phyloP scores from a whole-genome alignment of 2,113 vertebrate genomes.

The Brienomyrus brachyistius region DNA sequence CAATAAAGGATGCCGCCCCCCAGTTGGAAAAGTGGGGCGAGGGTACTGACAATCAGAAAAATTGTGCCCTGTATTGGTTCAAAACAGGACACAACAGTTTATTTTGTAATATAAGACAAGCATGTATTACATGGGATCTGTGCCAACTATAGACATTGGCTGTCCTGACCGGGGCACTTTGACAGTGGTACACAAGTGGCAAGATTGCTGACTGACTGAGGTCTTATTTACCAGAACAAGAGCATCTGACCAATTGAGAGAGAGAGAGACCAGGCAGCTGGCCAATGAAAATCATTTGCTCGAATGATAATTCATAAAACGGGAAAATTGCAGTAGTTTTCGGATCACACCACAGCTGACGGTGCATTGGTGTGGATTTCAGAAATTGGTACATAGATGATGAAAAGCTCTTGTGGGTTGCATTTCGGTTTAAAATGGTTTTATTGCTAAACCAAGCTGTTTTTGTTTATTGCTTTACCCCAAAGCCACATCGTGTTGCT shows the following conservation, averaged over 20 bases:
- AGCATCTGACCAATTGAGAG: neutral
- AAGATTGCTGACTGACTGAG: neutral
- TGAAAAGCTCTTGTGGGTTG: neutral
- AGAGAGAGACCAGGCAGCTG: neutral
- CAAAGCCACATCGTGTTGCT: neutral
- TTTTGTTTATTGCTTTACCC: constrained; percentile 1
- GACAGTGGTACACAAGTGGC: neutral
- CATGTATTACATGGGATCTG: neutral
- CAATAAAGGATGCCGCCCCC: neutral
- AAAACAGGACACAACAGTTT: neutral
- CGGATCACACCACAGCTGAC: neutral
- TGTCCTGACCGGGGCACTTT: neutral
- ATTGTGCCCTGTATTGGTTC: neutral
- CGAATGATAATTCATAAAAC: neutral
- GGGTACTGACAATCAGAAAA: neutral
- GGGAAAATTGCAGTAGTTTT: neutral
- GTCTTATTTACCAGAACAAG: neutral
- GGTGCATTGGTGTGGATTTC: neutral
- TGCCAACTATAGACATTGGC: neutral
- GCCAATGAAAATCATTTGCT: neutral
- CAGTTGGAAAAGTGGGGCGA: neutral
- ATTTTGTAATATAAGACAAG: neutral
- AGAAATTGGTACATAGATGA: neutral
- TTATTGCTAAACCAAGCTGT: constrained; percentile 7
- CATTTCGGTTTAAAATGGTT: constrained; percentile 7